Conservation (phyloP, 2,888 invertebrate species). For the Syritta pipiens region DNA sequence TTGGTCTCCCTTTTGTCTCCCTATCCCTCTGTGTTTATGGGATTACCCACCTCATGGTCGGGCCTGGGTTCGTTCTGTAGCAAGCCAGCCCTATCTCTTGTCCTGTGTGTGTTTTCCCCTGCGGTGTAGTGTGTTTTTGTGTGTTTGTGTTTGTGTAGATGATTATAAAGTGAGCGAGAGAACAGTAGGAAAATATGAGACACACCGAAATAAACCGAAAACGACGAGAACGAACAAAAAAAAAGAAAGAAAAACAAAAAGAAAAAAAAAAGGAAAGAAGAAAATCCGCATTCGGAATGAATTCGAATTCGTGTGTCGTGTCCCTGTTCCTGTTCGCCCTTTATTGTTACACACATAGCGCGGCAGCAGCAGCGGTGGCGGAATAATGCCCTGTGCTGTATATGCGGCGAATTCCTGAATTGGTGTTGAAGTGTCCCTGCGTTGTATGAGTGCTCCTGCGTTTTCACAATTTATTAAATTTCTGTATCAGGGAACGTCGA, state of each 20-base stretch:
- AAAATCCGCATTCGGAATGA: slow-evolving; percentile 57
- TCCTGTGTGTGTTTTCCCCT: slow-evolving; percentile 43
- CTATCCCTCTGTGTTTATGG: slow-evolving; percentile 25
- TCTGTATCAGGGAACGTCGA: slow-evolving; percentile 23
- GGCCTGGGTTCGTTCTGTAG: slow-evolving; percentile 9
- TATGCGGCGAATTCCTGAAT: slow-evolving; percentile 59
- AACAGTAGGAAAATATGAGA: slow-evolving; percentile 55
- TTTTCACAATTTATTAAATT: slow-evolving; percentile 59
- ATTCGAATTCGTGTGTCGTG: slow-evolving; percentile 53
- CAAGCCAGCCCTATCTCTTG: neutral
- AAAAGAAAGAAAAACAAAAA: slow-evolving; percentile 3
- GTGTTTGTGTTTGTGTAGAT: slow-evolving; percentile 45
- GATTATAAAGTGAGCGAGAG: slow-evolving; percentile 56
- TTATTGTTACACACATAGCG: slow-evolving; percentile 49
- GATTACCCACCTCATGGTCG: slow-evolving; percentile 38
- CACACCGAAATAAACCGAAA: slow-evolving; percentile 28
- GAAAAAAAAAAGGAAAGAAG: slow-evolving; percentile 6
- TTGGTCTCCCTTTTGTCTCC: slow-evolving; percentile 44
- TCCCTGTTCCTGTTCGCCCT: slow-evolving; percentile 43
- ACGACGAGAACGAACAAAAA: slow-evolving; percentile 1
- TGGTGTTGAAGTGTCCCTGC: slow-evolving; percentile 50
- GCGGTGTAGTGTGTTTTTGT: slow-evolving; percentile 57
- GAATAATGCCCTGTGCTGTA: slow-evolving; percentile 52
- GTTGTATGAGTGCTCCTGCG: slow-evolving; percentile 53
- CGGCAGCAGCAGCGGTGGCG: too few relatives aligned